These are phyloP conservation scores for Melanotaenia nigrans DNA, from an alignment of 2,797 vertebrate species.

Conservation along the genomic window DNA sequence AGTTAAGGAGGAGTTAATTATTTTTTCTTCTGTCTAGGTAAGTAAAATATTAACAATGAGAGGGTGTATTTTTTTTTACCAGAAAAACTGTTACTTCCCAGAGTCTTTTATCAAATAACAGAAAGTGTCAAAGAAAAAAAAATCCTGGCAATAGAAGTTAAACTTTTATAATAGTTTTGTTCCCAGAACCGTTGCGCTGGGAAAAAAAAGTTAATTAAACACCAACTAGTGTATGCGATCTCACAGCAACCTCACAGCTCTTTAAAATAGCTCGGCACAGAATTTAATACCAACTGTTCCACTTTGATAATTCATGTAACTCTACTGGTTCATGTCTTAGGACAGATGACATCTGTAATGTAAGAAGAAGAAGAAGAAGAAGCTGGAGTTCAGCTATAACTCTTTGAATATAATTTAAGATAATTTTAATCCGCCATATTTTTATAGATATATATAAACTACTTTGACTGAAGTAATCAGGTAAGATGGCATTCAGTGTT, in stretches of 20 bases:
- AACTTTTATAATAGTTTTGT: constrained; percentile 64
- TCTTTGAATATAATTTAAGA: constrained; percentile 23
- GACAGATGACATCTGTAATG: constrained; percentile 58
- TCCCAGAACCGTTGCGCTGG: constrained; percentile 62
- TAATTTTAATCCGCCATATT: constrained; percentile 11
- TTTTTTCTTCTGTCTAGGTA: background rate
- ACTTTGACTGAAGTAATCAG: background rate
- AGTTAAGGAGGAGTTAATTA: background rate
- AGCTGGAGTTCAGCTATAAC: constrained; percentile 34
- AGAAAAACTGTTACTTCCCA: constrained; percentile 13
- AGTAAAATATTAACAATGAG: background rate
- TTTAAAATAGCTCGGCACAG: constrained; percentile 59
- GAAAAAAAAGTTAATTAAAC: constrained; percentile 74
- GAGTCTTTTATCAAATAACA: constrained; percentile 23
- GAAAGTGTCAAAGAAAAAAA: constrained; percentile 27
- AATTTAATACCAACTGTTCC: constrained; percentile 66
- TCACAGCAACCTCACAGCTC: constrained; percentile 47
- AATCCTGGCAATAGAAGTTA: constrained; percentile 39
- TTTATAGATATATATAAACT: constrained; percentile 6
- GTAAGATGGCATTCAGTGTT: background rate
- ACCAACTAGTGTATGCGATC: constrained; percentile 52
- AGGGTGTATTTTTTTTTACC: background rate
- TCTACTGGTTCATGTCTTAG: constrained; percentile 36
- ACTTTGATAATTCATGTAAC: constrained; percentile 63
- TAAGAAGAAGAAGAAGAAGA: constrained; percentile 12